These are phyloP conservation scores for Neoarius graeffei DNA, from an alignment of 2,113 vertebrate genomes.

Conservation along the genomic window DNA sequence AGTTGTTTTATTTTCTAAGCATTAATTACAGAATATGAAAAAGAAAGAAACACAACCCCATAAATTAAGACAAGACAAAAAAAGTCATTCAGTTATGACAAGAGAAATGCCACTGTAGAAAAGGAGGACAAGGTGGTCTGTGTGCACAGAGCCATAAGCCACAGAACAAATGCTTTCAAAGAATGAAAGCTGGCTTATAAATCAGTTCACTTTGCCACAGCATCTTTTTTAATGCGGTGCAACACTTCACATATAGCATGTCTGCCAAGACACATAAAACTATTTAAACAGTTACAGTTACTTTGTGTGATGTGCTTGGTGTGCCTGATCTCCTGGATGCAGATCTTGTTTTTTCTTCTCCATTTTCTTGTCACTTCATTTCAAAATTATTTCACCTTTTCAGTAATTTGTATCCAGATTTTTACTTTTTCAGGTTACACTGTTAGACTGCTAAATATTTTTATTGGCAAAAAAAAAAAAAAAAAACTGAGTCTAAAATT, in stretches of 20 bases:
- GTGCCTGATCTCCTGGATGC: neutral
- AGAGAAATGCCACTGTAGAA: neutral
- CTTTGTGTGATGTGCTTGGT: neutral
- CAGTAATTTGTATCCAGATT: neutral
- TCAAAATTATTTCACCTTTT: neutral
- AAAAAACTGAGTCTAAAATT: neutral
- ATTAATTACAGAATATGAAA: neutral
- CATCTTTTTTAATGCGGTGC: neutral
- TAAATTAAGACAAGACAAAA: neutral
- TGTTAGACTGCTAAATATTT: neutral
- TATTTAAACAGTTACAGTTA: neutral
- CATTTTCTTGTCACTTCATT: neutral
- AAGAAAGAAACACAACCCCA: neutral
- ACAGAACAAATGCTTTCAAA: neutral
- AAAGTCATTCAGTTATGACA: neutral
- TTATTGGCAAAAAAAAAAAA: neutral
- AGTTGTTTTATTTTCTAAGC: neutral
- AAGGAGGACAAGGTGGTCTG: neutral
- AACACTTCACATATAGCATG: neutral
- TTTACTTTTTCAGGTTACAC: neutral
- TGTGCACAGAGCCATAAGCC: neutral
- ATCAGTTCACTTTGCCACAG: neutral
- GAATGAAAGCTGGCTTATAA: too few species aligned
- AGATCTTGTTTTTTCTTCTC: neutral
- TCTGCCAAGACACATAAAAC: neutral